Conservation (phyloP, 2,888 invertebrate species). For the Pollenia griseotomentosa region DNA sequence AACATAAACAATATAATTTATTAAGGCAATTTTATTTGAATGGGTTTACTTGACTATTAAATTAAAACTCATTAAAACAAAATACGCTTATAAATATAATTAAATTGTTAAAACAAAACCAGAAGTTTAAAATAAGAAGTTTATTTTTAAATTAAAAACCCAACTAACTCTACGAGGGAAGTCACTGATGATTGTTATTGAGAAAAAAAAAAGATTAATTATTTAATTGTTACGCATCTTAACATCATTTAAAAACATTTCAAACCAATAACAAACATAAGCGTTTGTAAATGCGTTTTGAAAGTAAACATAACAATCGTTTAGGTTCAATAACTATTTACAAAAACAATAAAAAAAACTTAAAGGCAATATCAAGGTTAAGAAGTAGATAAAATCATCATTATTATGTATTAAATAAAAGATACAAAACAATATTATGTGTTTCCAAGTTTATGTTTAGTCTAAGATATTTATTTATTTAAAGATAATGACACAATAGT, state of each 20-base stretch:
- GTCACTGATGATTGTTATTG: constrained; percentile 28
- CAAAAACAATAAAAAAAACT: background rate
- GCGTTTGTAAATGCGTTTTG: background rate
- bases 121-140: constrained; percentile 6
- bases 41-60: too few relatives aligned
- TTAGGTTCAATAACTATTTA: constrained; percentile 12
- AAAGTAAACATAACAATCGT: background rate
- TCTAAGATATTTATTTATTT: too few relatives aligned
- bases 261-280: constrained; percentile 9
- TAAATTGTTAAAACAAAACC: background rate
- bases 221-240: constrained; percentile 67
- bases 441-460: too few relatives aligned
- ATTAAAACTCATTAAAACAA: background rate
- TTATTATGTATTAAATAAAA: constrained; percentile 9
- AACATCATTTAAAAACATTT: constrained; percentile 55
- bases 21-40: too few relatives aligned
- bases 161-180: background rate
- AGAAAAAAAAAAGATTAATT: constrained; percentile 14
- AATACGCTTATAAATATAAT: background rate
- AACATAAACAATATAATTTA: too few relatives aligned
- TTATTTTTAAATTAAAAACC: too few relatives aligned
- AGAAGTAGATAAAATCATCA: constrained; percentile 40
- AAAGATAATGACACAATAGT: constrained; percentile 34
- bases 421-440: too few relatives aligned
- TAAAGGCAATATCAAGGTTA: constrained; percentile 51